These are phyloP conservation scores for Heliconius cydno DNA, from an alignment of 2,888 invertebrate genomes.

Conservation along the genomic window DNA sequence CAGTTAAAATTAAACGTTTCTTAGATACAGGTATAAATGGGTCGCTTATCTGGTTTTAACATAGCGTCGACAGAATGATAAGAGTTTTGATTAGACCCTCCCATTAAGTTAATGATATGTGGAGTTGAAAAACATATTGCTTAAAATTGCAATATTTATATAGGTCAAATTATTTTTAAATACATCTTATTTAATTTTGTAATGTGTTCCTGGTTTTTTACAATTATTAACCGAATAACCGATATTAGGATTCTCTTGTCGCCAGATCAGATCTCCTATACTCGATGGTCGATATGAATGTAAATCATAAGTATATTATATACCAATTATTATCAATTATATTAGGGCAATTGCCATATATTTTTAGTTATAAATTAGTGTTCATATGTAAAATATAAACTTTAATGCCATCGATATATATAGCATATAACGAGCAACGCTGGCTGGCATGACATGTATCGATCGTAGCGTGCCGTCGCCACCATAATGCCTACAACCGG, in stretches of 20 bases:
- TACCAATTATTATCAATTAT: background rate
- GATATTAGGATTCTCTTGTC: background rate
- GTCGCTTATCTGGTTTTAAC: conserved; percentile 41
- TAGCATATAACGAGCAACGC: conserved; percentile 26
- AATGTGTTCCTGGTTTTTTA: background rate
- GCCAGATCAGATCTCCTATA: background rate
- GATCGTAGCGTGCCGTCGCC: conserved; percentile 40
- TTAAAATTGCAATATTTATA: background rate
- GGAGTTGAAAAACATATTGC: background rate
- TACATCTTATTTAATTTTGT: no score
- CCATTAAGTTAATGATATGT: background rate
- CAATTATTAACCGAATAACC: background rate
- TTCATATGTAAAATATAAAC: background rate
- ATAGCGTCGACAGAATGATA: conserved; percentile 37
- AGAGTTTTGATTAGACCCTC: conserved; percentile 12
- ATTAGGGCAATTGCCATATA: background rate
- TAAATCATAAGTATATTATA: background rate
- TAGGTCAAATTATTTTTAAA: background rate
- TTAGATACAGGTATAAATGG: conserved; percentile 39
- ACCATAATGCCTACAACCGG: conserved; percentile 47
- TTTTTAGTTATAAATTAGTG: background rate
- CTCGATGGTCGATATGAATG: background rate
- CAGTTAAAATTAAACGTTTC: conserved; percentile 13
- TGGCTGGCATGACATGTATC: conserved; percentile 38
- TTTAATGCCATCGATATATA: conserved; percentile 11